These are phyloP conservation scores for Pterocles burchelli DNA, from an alignment of 2,113 vertebrate genomes.

Conservation along the genomic window DNA sequence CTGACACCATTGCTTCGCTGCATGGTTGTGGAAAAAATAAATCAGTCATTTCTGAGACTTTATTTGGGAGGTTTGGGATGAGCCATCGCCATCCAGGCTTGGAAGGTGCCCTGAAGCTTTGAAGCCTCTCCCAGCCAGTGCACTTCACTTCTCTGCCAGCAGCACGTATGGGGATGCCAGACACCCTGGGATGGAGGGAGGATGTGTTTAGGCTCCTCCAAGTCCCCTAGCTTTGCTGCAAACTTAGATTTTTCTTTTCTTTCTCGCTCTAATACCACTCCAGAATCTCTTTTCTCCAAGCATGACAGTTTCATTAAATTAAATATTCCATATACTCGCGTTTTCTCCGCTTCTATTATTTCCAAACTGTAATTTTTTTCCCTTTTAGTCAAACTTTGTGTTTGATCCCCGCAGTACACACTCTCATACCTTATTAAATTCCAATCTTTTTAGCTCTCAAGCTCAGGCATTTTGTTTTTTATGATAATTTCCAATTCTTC, in stretches of 20 bases:
- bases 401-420: background rate
- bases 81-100: background rate
- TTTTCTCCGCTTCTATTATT: background rate
- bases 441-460: background rate
- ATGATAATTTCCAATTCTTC: background rate
- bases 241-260: background rate
- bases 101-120: background rate
- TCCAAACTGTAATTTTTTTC: background rate
- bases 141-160: background rate
- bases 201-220: background rate
- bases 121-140: background rate
- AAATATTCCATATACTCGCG: background rate
- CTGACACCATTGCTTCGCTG: background rate
- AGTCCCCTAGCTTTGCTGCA: background rate
- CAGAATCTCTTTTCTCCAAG: background rate
- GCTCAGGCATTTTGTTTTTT: background rate
- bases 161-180: background rate
- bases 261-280: background rate
- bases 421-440: background rate
- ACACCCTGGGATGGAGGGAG: too few relatives aligned
- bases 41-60: background rate
- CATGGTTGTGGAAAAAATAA: accelerated
- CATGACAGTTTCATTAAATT: too few relatives aligned
- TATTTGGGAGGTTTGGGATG: background rate
- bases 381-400: background rate